Evolutionary conservation across 1,140 invertebrate species (phyloP), one percentile per base, ranked within the genome.

Genomic region (Heliconius hewitsoni): DNA sequence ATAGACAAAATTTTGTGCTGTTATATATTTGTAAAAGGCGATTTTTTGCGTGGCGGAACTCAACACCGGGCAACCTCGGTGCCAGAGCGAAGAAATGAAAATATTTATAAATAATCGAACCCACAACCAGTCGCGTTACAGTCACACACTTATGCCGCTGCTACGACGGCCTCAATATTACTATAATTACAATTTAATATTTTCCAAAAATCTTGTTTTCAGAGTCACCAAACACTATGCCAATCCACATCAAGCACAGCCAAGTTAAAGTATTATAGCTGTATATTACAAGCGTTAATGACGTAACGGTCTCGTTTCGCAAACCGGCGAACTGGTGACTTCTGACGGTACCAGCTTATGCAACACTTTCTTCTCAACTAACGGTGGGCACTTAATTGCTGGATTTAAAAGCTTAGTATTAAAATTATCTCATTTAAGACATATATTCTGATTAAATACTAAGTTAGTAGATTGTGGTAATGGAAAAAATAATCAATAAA

Each of bases 261-360:
- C 57, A 74, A 3, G 55, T 19, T 23, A 46, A 46, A 46, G 42
- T 46, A 46, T 46, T 46, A 57, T 52, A 23, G n/a, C 42, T 66
- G 23, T 23, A 73, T 57, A 75, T 42, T 74, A 81, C 82, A 83
- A 83, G 78, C 81, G 81, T 37, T 50, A 52, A 55, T 87, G 83
- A 88, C 82, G 83, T 85, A 87, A 86, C 52, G 71, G 71, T 60
- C 52, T 72, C 77, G 82, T 89, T 86, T 87, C 87, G 86, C 82
- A 89, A 89, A 85, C 79, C 18, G 78, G 81, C 81, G 79, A 78
- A 77, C 72, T 77, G 73, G 72, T 79, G 80, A 66, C 80, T 80
- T 80, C 77, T 79, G 80, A 78, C 50, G 81, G 23, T 82, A 77
- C 84, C 83, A 71, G 55, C 71, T 89, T 88, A 89, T 84, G 77